These are phyloP conservation scores for Jaculus jaculus DNA, from an alignment of 2,113 vertebrate species.

Conservation along the genomic window DNA sequence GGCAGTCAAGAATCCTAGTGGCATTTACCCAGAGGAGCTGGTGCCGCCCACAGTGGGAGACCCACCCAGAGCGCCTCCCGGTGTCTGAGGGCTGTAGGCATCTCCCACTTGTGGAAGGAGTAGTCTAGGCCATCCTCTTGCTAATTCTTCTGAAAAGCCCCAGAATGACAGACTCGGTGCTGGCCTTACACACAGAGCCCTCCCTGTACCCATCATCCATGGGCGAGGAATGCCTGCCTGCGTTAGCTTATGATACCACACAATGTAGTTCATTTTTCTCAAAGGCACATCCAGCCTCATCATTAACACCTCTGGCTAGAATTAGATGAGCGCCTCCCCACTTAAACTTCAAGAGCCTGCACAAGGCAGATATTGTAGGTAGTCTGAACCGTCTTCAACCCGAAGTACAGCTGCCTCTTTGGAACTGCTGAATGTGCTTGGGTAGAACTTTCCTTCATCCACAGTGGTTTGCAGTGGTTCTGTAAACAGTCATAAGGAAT, in stretches of 20 bases:
- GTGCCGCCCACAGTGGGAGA: not conserved
- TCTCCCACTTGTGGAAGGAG: not conserved
- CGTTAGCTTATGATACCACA: not conserved
- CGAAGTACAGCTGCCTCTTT: not conserved
- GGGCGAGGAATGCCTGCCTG: not conserved
- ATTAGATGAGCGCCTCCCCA: not conserved
- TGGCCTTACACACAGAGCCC: not conserved
- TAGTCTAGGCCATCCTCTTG: too few species aligned
- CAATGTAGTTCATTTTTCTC: not conserved
- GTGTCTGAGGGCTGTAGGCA: not conserved
- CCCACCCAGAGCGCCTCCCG: not conserved
- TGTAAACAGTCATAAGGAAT: not conserved
- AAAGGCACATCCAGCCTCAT: not conserved
- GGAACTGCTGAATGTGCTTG: not conserved
- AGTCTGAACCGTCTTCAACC: not conserved
- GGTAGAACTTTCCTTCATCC: not conserved
- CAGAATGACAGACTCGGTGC: not conserved
- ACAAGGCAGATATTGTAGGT: not conserved
- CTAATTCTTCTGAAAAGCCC: not conserved
- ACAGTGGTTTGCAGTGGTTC: not conserved
- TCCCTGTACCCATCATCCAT: not conserved
- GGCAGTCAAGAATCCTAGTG: not conserved
- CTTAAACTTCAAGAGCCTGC: not conserved
- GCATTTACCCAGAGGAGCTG: not conserved
- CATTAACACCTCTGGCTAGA: not conserved